Base-by-base conservation (phyloP, 2,888 invertebrate species). In the Spilarctia lutea region DNA sequence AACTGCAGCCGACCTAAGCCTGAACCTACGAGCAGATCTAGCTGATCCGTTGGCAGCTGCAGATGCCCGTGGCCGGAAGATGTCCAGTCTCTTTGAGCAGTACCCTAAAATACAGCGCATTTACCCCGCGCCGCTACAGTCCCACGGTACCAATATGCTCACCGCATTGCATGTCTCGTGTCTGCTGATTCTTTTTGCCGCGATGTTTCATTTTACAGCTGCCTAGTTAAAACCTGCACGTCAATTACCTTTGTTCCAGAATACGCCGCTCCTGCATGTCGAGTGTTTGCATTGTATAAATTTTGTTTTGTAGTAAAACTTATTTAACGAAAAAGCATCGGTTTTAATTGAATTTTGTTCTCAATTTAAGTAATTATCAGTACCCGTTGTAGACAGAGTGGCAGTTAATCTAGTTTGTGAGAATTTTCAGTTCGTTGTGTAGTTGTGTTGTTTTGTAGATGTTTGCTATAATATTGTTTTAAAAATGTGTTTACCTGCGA, bases 51-150 rank as follows among this genome's bases (percentile, higher is more conserved):
- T 95, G 78, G 91, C 94, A 24, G 94, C 94, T 76, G 91, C 94
- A 13, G 94, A 96, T 76, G 94, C 91, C 39, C 90, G 94, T 73
- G 95, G 92, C n/a, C 92, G 96, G 72, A 97, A 97, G 90, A 97
- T 97, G 91, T 97, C 97, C 33, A 97, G 96, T 84, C 95, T 97
- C 75, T 97, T 97, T 92, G 97, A 97, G 90, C 97, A 97, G 86
- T 97, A 97, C 90, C 97, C 97, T 82, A 97, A 97, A 95, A 97
- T 97, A 81, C 97, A 97, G 90, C 97, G 97, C 86, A 97, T 98
- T 83, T 98, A 97, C 91, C 98, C 98, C 6, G 97, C 97, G 86
- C 95, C 96, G 76, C 95, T 95, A 68, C 94, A 94, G 87, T 92
- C 96, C 84, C 93, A 94, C 90, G 96, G 96, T 93, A 96, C 93